phyloP scores from a whole-genome alignment of 2,113 vertebrate genomes.

The Limanda limanda region DNA sequence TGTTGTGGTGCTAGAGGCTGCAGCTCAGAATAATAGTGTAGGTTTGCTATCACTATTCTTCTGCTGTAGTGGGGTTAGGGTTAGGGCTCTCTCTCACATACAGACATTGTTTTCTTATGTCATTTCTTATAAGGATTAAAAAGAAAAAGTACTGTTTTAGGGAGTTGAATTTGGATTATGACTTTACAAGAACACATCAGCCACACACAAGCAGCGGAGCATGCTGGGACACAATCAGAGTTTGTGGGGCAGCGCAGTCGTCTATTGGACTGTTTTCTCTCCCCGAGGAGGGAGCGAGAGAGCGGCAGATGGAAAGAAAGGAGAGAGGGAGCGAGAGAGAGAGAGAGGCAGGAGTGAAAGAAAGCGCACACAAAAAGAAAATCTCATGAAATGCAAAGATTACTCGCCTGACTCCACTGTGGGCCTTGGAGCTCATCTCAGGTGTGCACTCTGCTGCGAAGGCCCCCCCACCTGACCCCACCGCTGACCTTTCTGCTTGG shows the following conservation, averaged over 20 bases:
- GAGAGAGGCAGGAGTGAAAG: constrained; percentile 3
- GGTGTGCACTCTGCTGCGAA: constrained; percentile 68
- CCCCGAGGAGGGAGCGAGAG: constrained; percentile 32
- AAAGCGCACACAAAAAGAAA: background rate
- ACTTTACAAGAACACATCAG: constrained; percentile 51
- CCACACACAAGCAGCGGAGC: constrained; percentile 44
- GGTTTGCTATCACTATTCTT: constrained; percentile 57
- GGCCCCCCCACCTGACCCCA: constrained; percentile 59
- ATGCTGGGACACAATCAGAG: constrained; percentile 57
- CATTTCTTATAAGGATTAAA: background rate
- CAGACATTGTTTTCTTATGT: constrained; percentile 28
- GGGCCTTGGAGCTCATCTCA: constrained; percentile 62
- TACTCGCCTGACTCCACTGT: constrained; percentile 52
- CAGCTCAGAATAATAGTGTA: constrained; percentile 39
- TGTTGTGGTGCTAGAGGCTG: constrained; percentile 37
- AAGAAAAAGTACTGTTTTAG: constrained; percentile 6
- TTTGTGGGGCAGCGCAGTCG: constrained; percentile 47
- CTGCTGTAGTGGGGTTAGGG: background rate
- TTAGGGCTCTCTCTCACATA: constrained; percentile 8
- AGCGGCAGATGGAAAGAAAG: constrained; percentile 24
- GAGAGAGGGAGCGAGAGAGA: background rate
- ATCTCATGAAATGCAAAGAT: constrained; percentile 65
- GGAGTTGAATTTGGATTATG: constrained; percentile 47
- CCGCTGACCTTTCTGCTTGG: constrained; percentile 72
- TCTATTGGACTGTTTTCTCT: constrained; percentile 62